Evolutionary conservation across 2,888 invertebrate genomes (phyloP).

Genomic region (Sylvicola cinctus): DNA sequence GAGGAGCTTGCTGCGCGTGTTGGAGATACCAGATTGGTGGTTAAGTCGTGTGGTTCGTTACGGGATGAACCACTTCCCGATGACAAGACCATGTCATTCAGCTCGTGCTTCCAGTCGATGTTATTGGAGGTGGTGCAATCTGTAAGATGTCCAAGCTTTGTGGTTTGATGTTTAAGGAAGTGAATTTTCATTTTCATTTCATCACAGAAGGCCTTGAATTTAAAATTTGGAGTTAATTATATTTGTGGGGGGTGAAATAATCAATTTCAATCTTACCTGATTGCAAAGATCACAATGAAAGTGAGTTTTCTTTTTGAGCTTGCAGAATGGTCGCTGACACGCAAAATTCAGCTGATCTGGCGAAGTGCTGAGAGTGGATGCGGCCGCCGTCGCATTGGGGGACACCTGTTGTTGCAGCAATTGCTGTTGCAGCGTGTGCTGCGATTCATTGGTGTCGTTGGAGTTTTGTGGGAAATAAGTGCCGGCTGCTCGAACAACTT

Average conservation of each 20-base stretch:
- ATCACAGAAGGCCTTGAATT: slow-evolving; percentile 10
- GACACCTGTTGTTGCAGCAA: background rate
- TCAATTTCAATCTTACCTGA: slow-evolving; percentile 23
- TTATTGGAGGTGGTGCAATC: background rate
- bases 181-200: slow-evolving; percentile 10
- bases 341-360: slow-evolving; percentile 14
- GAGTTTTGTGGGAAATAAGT: slow-evolving; percentile 22
- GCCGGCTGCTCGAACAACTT: slow-evolving; percentile 22
- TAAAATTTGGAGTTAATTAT: no score
- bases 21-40: background rate
- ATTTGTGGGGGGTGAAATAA: no score
- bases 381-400: background rate
- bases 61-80: background rate
- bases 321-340: slow-evolving; percentile 61
- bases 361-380: no score
- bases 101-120: background rate
- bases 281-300: slow-evolving; percentile 64
- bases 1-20: background rate
- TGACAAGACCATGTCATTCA: background rate
- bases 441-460: slow-evolving; percentile 1
- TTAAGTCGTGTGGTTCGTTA: background rate
- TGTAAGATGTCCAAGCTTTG: slow-evolving; percentile 6
- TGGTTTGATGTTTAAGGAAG: slow-evolving; percentile 10
- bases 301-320: slow-evolving; percentile 54
- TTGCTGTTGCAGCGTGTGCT: background rate